These are phyloP conservation scores for Celastrina argiolus DNA, from an alignment of 2,888 invertebrate genomes.

Conservation along the genomic window DNA sequence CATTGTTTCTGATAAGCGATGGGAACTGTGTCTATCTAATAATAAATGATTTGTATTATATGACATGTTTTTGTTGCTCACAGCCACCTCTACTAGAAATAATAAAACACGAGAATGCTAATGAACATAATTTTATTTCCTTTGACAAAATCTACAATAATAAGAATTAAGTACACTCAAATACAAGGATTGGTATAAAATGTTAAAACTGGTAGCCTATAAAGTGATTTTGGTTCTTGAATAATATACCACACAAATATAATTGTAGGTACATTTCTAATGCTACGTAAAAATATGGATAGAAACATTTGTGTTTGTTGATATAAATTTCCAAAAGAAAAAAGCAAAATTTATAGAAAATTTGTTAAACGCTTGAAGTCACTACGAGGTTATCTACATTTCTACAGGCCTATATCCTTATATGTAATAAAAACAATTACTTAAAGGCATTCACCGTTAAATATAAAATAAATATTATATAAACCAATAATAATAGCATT, in stretches of 20 bases:
- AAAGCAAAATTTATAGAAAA: slow-evolving; percentile 19
- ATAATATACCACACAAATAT: slow-evolving; percentile 60
- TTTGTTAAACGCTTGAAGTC: slow-evolving; percentile 29
- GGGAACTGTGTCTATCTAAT: slow-evolving; percentile 85
- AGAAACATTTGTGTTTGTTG: slow-evolving; percentile 32
- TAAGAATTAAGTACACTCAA: slow-evolving; percentile 76
- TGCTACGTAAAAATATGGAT: slow-evolving; percentile 42
- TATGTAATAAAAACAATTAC: slow-evolving; percentile 42
- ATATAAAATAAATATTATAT: slow-evolving; percentile 58
- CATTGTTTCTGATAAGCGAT: slow-evolving; percentile 84
- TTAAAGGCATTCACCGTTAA: slow-evolving; percentile 51
- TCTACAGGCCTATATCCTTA: slow-evolving; percentile 60
- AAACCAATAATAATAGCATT: slow-evolving; percentile 26
- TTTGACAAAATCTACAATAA: slow-evolving; percentile 75
- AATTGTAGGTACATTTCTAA: slow-evolving; percentile 45
- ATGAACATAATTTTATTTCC: slow-evolving; percentile 74
- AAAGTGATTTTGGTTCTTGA: slow-evolving; percentile 71
- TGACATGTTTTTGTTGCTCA: slow-evolving; percentile 48
- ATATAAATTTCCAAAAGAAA: slow-evolving; percentile 26
- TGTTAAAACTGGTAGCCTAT: slow-evolving; percentile 69
- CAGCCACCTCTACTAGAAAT: slow-evolving; percentile 16
- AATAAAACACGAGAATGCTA: slow-evolving; percentile 55
- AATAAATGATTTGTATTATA: slow-evolving; percentile 85
- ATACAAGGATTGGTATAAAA: slow-evolving; percentile 77
- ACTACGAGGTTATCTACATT: slow-evolving; percentile 71